Conservation (phyloP, 2,888 invertebrate genomes). For the Pollenia labialis region DNA sequence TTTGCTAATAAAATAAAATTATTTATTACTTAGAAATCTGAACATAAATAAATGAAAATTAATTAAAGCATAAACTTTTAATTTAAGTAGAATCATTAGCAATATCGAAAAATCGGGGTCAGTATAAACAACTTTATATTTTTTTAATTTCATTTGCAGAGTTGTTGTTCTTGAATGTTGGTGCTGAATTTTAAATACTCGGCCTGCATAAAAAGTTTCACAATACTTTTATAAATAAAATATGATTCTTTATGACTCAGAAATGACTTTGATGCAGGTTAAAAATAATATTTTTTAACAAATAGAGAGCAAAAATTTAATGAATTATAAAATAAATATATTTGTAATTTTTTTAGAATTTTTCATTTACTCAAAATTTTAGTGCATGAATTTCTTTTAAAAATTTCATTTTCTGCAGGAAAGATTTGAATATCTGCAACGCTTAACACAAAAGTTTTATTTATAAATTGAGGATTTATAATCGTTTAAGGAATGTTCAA, state of each 20-base stretch:
- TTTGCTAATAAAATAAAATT: not conserved
- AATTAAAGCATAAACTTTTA: constrained; percentile 7
- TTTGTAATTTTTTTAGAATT: too few relatives aligned
- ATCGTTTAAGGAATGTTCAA: too few relatives aligned
- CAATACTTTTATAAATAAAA: not conserved
- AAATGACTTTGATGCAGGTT: constrained; percentile 9
- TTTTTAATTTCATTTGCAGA: constrained; percentile 26
- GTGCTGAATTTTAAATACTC: constrained; percentile 38
- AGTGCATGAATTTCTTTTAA: too few relatives aligned
- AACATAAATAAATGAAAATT: constrained; percentile 8
- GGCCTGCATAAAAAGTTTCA: constrained; percentile 36
- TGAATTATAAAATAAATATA: too few relatives aligned
- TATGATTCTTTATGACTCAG: not conserved
- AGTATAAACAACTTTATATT: constrained; percentile 55
- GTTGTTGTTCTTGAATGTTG: constrained; percentile 32
- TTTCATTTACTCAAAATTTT: too few relatives aligned
- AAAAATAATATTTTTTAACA: not conserved
- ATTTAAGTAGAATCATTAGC: constrained; percentile 30
- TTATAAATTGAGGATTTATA: too few relatives aligned
- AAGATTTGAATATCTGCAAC: too few relatives aligned
- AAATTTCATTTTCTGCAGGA: too few relatives aligned
- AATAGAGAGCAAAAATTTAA: not conserved
- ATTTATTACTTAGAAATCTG: not conserved
- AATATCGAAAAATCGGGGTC: constrained; percentile 55
- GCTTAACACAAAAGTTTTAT: too few relatives aligned